Evolutionary conservation across 2,113 vertebrate species (phyloP), one percentile per base, ranked within the genome.

Genomic region (Daphoenositta chrysoptera): DNA sequence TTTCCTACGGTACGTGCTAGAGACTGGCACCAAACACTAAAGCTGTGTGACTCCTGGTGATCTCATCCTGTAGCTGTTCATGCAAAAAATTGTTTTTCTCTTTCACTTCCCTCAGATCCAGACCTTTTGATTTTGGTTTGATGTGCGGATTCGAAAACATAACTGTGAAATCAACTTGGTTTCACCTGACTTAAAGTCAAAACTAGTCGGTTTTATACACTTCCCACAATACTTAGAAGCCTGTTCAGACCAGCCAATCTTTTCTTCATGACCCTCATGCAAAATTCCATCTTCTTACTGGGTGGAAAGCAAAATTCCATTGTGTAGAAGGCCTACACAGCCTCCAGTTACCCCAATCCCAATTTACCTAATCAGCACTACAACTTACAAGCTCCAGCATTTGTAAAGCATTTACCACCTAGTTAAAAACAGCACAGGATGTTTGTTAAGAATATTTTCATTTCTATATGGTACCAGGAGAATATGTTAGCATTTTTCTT

Each of bases 71-170:
- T 14, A 79, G 77, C 9, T 91, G 91, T 64, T 95, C 96, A 96
- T 90, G 94, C 94, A 96, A 94, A 96, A 96, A 95, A 96, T 95
- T 97, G 94, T 95, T 97, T 97, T 96, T 96, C 94, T 95, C 89
- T 95, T 95, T 93, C 89, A 87, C 73, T 94, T 96, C 95, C 84
- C 87, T 94, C 95, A 87, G 64, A 97, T 93, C 53, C 94, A 91
- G 91, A 89, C 83, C 87, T 91, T 97, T 97, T 95, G 93, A 92
- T 94, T 96, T 87, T 53, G 80, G 93, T 94, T 95, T 94, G 89
- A 94, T 94, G 83, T 79, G 91, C 1, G 4, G 48, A 84, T 95
- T 95, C 6, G 19, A 94, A 95, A 96, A 96, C 48, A 3, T 60
- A 91, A 89, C 94, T 95, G 96, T 95, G 94, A 96, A 96, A 96